A percentile compares a stretch with the other conserved stretches of the same genome.
phyloP scores from a whole-genome alignment of 1,140 invertebrate species.

The Drosophila saltans region DNA sequence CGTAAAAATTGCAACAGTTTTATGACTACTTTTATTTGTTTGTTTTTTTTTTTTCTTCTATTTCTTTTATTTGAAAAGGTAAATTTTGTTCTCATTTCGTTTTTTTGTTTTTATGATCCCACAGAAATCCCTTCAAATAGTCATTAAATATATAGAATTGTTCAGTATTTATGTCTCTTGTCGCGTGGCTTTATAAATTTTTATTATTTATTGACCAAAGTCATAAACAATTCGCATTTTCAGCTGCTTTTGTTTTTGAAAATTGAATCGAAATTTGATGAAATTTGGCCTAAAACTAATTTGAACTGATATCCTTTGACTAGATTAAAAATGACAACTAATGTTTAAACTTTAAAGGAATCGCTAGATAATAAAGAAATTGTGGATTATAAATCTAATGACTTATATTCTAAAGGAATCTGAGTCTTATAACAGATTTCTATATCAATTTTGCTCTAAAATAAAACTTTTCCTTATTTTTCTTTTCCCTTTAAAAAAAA shows the following conservation, averaged over 20 bases:
- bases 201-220: neutral
- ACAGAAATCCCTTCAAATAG: conserved; percentile 1
- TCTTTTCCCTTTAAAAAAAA: no score
- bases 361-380: no score
- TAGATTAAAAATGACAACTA: no score
- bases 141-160: neutral
- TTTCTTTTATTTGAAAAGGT: conserved; percentile 5
- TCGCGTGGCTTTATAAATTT: conserved; percentile 4
- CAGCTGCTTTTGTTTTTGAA: neutral
- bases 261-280: no score
- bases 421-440: no score
- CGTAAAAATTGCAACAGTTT: conserved; percentile 5
- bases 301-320: no score
- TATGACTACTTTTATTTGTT: neutral
- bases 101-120: neutral
- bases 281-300: no score
- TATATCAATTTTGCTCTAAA: no score
- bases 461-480: no score
- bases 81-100: neutral
- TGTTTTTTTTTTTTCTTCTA: neutral
- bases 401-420: no score
- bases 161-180: neutral
- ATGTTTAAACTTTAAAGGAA: no score
- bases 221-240: neutral
- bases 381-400: no score